Base-by-base conservation (phyloP, 2,113 vertebrate species). In the Phylloscopus trochilus region DNA sequence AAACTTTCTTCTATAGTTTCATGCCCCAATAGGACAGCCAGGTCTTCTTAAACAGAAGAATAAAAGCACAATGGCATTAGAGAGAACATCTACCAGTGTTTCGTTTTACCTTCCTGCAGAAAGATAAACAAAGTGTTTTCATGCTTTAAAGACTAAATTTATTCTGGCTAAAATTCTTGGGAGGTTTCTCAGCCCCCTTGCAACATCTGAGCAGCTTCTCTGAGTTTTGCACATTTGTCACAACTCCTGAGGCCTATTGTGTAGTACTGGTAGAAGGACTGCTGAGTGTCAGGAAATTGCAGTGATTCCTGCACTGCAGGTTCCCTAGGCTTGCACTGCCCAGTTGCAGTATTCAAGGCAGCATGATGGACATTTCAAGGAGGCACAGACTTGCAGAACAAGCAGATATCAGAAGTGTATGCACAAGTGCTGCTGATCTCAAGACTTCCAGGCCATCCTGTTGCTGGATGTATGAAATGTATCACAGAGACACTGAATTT, bases 1-100 rank as follows among this genome's bases (percentile, higher is more conserved):
- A 77, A 95, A 62, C 9, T 41, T 33, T 28, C 21, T 74, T 92
- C 51, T 68, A 47, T 83, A 51, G 9, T 72, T 96, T 88, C 63
- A 33, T 15, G 3, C n/a, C 31, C 8, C 44, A 51, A 0, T 30
- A 74, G 24, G 53, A 56, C 12, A 67, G 5, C 8, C 27, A 63
- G 11, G 7, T 87, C 37, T 68, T 70, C 35, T 92, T 87, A 69
- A 72, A 31, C 21, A 69, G 35, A 72, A 56, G 78, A 69, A 58
- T 62, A 43, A 80, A 62, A 80, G 14, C 44, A 37, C 5, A 28
- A 39, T 11, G 49, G 12, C 0, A 0, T 74, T 41, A 31, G 39
- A 72, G 39, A 58, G n/a, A 66, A 19, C 3, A 23, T 83, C 69
- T 84, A 60, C 10, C 44, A n/a, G 6, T 55, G 20, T 68, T 75